Evolutionary conservation across 2,113 vertebrate genomes (phyloP), one percentile per base, ranked within the genome.

Genomic region (Aptenodytes forsteri): DNA sequence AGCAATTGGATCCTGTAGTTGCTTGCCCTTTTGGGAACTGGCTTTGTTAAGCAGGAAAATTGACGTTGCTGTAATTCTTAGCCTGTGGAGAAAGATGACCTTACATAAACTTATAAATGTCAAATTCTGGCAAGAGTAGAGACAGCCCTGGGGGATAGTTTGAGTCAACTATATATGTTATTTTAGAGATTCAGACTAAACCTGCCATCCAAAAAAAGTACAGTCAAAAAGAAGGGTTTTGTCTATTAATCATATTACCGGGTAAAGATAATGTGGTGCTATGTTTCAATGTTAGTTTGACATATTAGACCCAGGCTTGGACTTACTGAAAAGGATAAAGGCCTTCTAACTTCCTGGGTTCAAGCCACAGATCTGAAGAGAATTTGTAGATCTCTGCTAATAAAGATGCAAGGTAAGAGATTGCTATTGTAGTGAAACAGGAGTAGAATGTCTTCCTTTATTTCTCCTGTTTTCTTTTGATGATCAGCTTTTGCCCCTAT

Each of bases 61-160:
- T 58, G 75, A 47, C 55, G 59, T 58, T 56, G 46, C 47, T 81
- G 25, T 86, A 79, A 69, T 89, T 92, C 47, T 83, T 58, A 86
- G 73, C 89, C 88, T 52, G n/a, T 86, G 78, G 91, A 95, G 62
- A 95, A 91, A 85, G 79, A 77, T 83, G 94, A 96, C 96, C 90
- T 97, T 96, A 93, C 29, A 77, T 62, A 89, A 89, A 96, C 83
- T 82, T 92, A 82, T 55, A 95, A 95, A 97, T 91, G 91, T 97
- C 93, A 96, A 69, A 92, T 72, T 94, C 80, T 87, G 46, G 32
- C 26, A 83, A 83, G 64, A 92, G 64, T 42, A 50, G 79, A 79
- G 19, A 36, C 54, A 83, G 36, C 59, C 54, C 87, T 58, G 42
- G 30, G n/a, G 83, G 26, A 47, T 8, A 61, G 49, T 70, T 92